phyloP scores from a whole-genome alignment of 1,140 invertebrate species.

The Drosophila funebris region DNA sequence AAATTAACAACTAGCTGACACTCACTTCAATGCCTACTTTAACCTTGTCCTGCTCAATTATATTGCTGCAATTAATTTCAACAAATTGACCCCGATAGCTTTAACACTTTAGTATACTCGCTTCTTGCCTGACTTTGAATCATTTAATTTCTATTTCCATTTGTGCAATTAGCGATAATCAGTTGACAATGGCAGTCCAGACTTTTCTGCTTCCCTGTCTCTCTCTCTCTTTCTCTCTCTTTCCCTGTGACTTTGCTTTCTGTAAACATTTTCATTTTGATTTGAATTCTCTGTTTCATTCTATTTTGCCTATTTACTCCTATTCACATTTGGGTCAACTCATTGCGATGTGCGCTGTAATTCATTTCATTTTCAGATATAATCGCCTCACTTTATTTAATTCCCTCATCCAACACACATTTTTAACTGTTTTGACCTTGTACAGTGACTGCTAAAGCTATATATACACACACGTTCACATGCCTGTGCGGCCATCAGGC shows the following conservation, averaged over 20 bases:
- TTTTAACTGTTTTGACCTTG: conserved; percentile 73
- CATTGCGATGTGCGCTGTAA: conserved; percentile 65
- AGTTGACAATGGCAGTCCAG: conserved; percentile 42
- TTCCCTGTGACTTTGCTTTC: conserved; percentile 10
- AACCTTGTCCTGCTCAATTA: conserved; percentile 53
- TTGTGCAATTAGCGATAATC: conserved; percentile 75
- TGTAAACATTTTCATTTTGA: conserved; percentile 39
- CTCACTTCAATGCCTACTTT: conserved; percentile 16
- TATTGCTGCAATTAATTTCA: conserved; percentile 56
- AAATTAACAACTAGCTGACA: conserved; percentile 17
- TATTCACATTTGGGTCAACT: conserved; percentile 60
- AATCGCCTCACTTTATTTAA: conserved; percentile 57
- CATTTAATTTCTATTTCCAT: conserved; percentile 68
- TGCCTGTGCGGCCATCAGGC: conserved; percentile 21
- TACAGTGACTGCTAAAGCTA: conserved; percentile 39
- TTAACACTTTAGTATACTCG: neutral
- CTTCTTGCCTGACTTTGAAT: conserved; percentile 6
- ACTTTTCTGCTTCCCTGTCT: neutral
- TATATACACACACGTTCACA: too few relatives aligned
- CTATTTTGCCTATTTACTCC: neutral
- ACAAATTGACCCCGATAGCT: conserved; percentile 2
- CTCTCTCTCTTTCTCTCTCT: neutral
- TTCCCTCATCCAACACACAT: conserved; percentile 37
- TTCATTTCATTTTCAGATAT: conserved; percentile 75
- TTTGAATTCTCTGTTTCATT: conserved; percentile 36